Evolutionary conservation across 2,888 invertebrate species (phyloP), one percentile per base, ranked within the genome.

Genomic region (Charanyca ferruginea): DNA sequence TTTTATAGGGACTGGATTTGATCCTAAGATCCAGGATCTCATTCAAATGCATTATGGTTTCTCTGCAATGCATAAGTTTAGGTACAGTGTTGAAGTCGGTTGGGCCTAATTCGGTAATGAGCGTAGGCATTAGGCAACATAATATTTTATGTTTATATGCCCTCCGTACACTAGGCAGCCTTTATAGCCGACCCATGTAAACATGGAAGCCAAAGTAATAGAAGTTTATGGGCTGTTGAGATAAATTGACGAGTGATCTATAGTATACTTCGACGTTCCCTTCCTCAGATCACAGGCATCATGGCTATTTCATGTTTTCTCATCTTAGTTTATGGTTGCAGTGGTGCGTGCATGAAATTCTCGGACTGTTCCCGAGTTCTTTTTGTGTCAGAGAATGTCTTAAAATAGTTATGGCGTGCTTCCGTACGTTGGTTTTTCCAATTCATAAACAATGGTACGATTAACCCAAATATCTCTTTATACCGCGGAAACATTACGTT

Each of bases 381-480:
- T 57, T 77, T 61, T 51, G 49, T 76, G 49, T 51, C 25, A 41
- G 51, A 51, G 20, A 61, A 60, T 41, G 20, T 66, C 59, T 70
- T 63, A 65, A 77, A 77, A 73, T 77, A 73, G 77, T 49, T 25
- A 52, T 42, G 53, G 62, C 51, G 38, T 42, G 47, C 52, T 69
- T 70, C 60, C 45, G 45, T 64, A 53, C 54, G 35, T 32, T 55
- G 47, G 57, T 71, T 66, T 78, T 11, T 42, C 42, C 58, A 52
- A 78, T 62, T 51, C 35, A 65, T 81, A 81, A 79, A 79, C 77
- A 79, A 79, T 77, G 64, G 28, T 9, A 55, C 54, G 49, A 68
- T 81, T 74, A 79, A 77, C 81, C 81, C 42, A 81, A 38, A 76
- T 81, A 76, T 65, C 25, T 74, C 47, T 63, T 52, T 55, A 68